phyloP scores from a whole-genome alignment of 2,797 vertebrate genomes.

The Sardinella longiceps region DNA sequence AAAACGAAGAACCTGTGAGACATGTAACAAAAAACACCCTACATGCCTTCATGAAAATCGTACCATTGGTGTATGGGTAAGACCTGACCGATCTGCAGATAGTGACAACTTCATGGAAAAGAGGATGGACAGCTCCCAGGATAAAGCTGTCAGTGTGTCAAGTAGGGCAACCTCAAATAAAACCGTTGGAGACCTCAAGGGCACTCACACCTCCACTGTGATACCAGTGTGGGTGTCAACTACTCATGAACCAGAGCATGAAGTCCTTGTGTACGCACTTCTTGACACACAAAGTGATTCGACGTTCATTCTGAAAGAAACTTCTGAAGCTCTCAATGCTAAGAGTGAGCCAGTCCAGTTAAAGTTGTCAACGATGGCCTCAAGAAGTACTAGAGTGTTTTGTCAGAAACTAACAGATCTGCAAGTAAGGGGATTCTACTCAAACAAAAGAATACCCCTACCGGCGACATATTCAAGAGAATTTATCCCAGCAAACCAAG shows the following conservation, averaged over 20 bases:
- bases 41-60: no score
- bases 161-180: no score
- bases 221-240: no score
- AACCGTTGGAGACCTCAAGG: no score
- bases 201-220: no score
- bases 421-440: constrained; percentile 44
- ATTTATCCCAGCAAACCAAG: constrained; percentile 33
- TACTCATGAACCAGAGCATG: no score
- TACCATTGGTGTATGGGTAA: no score
- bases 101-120: constrained; percentile 12
- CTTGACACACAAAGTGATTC: constrained; percentile 53
- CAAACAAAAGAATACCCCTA: constrained; percentile 38
- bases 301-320: constrained; percentile 46
- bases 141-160: not conserved
- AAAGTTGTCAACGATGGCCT: constrained; percentile 39
- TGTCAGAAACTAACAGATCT: constrained; percentile 35
- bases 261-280: constrained; percentile 9
- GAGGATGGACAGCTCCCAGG: not conserved
- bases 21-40: no score
- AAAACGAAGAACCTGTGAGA: no score
- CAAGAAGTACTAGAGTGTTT: constrained; percentile 38
- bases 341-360: constrained; percentile 38
- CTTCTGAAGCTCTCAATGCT: constrained; percentile 24
- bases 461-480: constrained; percentile 39
- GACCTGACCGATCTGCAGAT: constrained; percentile 10